Conservation (phyloP, 2,888 invertebrate genomes). For the Noctua pronuba region DNA sequence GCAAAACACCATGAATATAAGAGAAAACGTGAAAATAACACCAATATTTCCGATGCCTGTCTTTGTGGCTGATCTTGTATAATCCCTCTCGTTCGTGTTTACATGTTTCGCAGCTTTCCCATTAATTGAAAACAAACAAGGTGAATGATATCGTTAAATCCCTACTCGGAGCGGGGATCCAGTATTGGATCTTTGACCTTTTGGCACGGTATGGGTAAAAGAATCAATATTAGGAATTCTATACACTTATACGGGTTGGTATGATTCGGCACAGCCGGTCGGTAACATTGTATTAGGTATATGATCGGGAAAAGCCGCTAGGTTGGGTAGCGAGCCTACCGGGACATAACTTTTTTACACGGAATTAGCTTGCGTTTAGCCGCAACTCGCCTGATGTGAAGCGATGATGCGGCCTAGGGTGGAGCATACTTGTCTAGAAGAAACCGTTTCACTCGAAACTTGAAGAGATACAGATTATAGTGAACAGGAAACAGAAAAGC, state of each 20-base stretch:
- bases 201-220: conserved; percentile 10
- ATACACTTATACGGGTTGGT: background rate
- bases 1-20: conserved; percentile 7
- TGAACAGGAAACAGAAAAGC: background rate
- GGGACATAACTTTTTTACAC: background rate
- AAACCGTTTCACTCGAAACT: background rate
- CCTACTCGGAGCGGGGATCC: conserved; percentile 7
- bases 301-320: background rate
- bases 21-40: conserved; percentile 43
- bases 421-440: background rate
- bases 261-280: background rate
- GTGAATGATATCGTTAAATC: conserved; percentile 58
- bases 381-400: background rate
- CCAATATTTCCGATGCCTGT: conserved; percentile 31
- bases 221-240: conserved; percentile 23
- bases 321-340: background rate
- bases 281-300: background rate
- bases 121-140: conserved; percentile 70
- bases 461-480: background rate
- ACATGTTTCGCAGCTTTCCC: conserved; percentile 54
- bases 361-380: background rate
- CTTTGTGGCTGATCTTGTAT: conserved; percentile 44
- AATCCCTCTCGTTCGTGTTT: conserved; percentile 57
- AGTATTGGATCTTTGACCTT: conserved; percentile 32
- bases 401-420: background rate